phyloP scores from a whole-genome alignment of 64 coral and sea anemone species.

The Porites lutea region DNA sequence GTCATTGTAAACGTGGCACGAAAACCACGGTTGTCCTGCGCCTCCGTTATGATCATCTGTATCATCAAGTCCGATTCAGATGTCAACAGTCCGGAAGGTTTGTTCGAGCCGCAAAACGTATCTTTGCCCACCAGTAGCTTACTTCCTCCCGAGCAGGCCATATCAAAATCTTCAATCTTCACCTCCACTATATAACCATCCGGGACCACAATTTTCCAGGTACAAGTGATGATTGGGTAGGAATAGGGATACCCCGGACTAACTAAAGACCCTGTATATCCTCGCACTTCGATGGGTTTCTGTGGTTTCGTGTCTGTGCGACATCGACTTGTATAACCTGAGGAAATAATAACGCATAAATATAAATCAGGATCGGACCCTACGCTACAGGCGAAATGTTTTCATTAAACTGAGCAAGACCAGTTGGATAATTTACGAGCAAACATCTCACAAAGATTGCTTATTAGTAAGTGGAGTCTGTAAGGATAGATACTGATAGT shows the following conservation, averaged over 20 bases:
- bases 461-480: too few relatives aligned
- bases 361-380: too few relatives aligned
- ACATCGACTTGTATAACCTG: conserved; percentile 15
- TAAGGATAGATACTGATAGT: too few relatives aligned
- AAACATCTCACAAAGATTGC: too few relatives aligned
- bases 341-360: neutral
- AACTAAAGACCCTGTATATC: conserved; percentile 12
- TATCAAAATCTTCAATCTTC: conserved; percentile 20
- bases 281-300: neutral
- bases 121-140: neutral
- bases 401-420: too few relatives aligned
- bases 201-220: conserved; percentile 22
- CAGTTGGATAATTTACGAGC: too few relatives aligned
- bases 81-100: conserved; percentile 20
- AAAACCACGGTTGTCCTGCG: conserved; percentile 33
- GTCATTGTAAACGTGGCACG: conserved; percentile 4
- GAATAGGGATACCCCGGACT: conserved; percentile 32
- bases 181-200: conserved; percentile 34
- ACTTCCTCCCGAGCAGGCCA: neutral
- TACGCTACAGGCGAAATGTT: too few relatives aligned
- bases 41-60: neutral
- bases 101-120: neutral
- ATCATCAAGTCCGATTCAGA: conserved; percentile 21
- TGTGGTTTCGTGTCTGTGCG: neutral
- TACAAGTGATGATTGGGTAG: conserved; percentile 39